These are phyloP conservation scores for Emydura subglobosa DNA, from an alignment of 2,113 vertebrate genomes.

Conservation along the genomic window DNA sequence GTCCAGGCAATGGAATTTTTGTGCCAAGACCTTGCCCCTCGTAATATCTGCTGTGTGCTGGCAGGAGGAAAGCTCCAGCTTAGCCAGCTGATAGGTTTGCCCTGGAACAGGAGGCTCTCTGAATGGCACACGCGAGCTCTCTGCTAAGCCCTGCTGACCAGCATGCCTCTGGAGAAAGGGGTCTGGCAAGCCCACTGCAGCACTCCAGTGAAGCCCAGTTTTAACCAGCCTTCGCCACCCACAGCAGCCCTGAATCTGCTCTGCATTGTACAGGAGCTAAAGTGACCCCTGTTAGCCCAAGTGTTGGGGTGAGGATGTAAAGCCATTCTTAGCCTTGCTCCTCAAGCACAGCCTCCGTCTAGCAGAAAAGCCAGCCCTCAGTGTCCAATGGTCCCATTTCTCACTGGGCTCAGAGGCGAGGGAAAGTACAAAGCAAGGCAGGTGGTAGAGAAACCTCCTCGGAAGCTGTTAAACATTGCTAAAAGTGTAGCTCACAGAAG, in stretches of 20 bases:
- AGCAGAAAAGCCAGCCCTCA: neutral
- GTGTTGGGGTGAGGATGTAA: neutral
- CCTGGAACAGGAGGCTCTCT: neutral
- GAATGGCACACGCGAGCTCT: fast-evolving
- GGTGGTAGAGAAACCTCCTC: neutral
- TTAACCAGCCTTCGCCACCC: neutral
- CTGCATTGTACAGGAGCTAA: neutral
- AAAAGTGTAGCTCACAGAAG: neutral
- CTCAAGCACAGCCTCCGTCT: neutral
- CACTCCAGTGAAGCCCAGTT: neutral
- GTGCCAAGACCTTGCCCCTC: neutral
- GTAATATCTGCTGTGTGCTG: neutral
- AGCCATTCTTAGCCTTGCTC: neutral
- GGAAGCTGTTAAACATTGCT: neutral
- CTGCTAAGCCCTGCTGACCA: neutral
- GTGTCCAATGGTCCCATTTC: neutral
- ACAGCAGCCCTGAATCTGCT: neutral
- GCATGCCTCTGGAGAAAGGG: neutral
- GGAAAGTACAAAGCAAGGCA: neutral
- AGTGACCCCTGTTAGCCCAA: neutral
- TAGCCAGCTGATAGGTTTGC: neutral
- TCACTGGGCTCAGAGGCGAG: neutral
- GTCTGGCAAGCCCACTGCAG: neutral
- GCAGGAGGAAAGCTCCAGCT: neutral
- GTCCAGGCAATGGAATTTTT: neutral